These are phyloP conservation scores for Patiria miniata DNA, from an alignment of 35 echinoderm and acorn worm genomes.

Conservation along the genomic window DNA sequence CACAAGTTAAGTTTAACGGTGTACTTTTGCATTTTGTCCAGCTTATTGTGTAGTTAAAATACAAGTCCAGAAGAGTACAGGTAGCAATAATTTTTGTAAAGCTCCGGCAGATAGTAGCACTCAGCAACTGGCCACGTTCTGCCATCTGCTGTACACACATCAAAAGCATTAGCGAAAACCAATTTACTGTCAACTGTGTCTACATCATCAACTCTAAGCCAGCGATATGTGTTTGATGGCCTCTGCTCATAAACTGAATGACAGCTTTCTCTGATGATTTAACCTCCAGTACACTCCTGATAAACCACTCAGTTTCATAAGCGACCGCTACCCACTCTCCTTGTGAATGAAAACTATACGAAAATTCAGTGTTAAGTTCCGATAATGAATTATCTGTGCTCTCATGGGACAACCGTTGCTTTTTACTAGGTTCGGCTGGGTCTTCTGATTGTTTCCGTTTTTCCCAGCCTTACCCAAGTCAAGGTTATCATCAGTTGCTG, in stretches of 20 bases:
- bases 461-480: background rate
- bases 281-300: slow-evolving; percentile 25
- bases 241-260: slow-evolving; percentile 37
- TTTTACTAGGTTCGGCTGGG: background rate
- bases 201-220: slow-evolving; percentile 24
- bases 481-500: background rate
- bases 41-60: no score
- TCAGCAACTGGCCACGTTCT: slow-evolving; percentile 26
- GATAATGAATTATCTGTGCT: background rate
- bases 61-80: background rate
- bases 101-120: background rate
- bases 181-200: slow-evolving; percentile 7
- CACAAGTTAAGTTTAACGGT: no score
- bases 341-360: slow-evolving; percentile 10
- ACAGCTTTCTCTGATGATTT: slow-evolving; percentile 15
- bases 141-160: slow-evolving; percentile 20
- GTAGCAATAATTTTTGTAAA: background rate
- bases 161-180: slow-evolving; percentile 15
- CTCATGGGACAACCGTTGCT: background rate
- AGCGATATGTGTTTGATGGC: background rate
- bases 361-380: background rate
- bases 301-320: slow-evolving; percentile 49
- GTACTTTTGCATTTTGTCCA: no score
- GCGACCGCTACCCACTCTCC: slow-evolving; percentile 42
- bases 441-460: background rate